Percentiles rank a stretch among this genome's conserved stretches.
Evolutionary conservation across 2,888 invertebrate genomes (phyloP).

Genomic region (Aethes cnicana): DNA sequence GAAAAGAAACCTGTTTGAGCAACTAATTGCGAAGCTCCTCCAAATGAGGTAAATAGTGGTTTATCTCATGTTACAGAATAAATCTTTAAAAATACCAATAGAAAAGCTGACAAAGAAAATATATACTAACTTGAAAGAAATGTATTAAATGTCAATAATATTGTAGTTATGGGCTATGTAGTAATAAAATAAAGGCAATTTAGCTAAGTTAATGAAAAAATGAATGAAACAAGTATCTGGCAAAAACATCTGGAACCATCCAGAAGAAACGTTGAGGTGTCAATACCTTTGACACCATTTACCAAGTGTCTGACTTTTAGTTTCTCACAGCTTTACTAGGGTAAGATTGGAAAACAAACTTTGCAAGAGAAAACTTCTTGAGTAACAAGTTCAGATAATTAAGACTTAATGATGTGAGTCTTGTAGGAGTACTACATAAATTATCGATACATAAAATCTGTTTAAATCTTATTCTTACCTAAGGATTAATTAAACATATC

Average conservation of each 20-base stretch:
- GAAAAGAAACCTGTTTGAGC: slow-evolving; percentile 6
- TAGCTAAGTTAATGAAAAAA: too few relatives aligned
- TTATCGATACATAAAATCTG: too few relatives aligned
- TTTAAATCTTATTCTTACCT: too few relatives aligned
- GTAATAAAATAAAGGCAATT: too few relatives aligned
- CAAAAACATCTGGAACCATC: background rate
- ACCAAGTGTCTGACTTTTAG: slow-evolving; percentile 3
- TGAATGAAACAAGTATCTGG: slow-evolving; percentile 2
- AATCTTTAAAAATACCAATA: background rate
- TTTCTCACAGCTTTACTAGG: slow-evolving; percentile 9
- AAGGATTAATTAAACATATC: too few relatives aligned
- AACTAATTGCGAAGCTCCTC: slow-evolving; percentile 21
- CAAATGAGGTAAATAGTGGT: slow-evolving; percentile 14
- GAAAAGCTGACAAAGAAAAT: too few relatives aligned
- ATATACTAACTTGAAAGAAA: too few relatives aligned
- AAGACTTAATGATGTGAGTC: too few relatives aligned
- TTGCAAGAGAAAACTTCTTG: slow-evolving; percentile 19
- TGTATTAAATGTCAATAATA: too few relatives aligned
- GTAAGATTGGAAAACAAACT: slow-evolving; percentile 25
- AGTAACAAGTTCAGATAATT: slow-evolving; percentile 30
- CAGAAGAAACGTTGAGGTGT: background rate
- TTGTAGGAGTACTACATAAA: too few relatives aligned
- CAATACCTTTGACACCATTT: background rate
- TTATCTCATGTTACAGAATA: slow-evolving; percentile 3
- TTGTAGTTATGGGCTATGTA: too few relatives aligned